These are phyloP conservation scores for Sarotherodon lohbergeri DNA, from an alignment of 2,113 vertebrate genomes.

Conservation along the genomic window DNA sequence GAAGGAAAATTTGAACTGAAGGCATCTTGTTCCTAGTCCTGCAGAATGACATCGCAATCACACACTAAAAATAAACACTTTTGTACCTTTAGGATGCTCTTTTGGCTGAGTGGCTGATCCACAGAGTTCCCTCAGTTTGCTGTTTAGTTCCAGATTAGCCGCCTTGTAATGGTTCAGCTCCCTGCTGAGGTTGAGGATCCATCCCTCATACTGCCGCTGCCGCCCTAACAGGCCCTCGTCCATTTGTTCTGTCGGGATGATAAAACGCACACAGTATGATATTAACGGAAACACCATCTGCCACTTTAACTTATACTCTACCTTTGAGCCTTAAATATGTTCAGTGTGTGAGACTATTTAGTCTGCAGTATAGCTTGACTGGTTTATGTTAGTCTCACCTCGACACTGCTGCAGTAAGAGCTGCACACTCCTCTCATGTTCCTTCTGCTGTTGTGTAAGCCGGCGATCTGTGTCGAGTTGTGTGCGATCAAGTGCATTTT, in stretches of 20 bases:
- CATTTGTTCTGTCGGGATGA: conserved; percentile 79
- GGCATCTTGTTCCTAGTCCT: background rate
- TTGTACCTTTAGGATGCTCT: conserved; percentile 76
- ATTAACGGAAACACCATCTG: background rate
- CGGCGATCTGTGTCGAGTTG: conserved; percentile 89
- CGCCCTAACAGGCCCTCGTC: conserved; percentile 86
- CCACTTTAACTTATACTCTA: background rate
- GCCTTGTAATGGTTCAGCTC: conserved; percentile 82
- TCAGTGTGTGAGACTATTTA: background rate
- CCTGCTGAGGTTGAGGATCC: conserved; percentile 85
- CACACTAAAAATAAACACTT: background rate
- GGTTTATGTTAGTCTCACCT: conserved; percentile 60
- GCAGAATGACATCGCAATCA: background rate
- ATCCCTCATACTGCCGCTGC: conserved; percentile 84
- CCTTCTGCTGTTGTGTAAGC: conserved; percentile 93
- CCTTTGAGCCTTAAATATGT: background rate
- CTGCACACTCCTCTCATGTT: conserved; percentile 88
- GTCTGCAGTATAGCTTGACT: background rate
- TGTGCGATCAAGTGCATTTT: conserved; percentile 86
- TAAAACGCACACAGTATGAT: background rate
- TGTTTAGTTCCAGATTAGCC: conserved; percentile 84
- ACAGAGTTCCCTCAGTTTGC: conserved; percentile 71
- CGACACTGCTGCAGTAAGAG: conserved; percentile 89
- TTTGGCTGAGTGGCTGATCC: conserved; percentile 42
- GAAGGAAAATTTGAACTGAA: background rate